These are phyloP conservation scores for Polyodon spathula DNA, from an alignment of 2,113 vertebrate genomes.

Conservation along the genomic window DNA sequence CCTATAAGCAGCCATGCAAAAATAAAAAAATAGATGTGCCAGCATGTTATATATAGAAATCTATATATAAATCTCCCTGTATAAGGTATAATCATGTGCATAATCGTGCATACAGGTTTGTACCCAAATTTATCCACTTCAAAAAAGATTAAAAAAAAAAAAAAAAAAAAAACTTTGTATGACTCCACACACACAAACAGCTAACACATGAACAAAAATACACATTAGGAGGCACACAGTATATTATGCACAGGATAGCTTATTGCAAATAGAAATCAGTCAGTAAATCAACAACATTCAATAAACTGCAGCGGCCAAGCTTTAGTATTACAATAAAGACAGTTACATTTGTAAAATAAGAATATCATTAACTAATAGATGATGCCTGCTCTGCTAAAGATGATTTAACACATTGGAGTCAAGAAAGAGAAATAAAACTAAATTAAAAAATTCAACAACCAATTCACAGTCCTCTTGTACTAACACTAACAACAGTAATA, in stretches of 20 bases:
- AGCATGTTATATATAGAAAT: no score
- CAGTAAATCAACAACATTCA: neutral
- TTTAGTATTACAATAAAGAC: neutral
- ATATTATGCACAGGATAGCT: neutral
- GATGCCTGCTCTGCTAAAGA: neutral
- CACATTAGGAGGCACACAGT: neutral
- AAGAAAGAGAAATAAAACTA: neutral
- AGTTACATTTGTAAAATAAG: neutral
- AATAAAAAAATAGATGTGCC: neutral
- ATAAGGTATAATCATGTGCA: neutral
- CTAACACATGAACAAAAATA: neutral
- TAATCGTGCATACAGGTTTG: neutral
- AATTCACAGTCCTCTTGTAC: neutral
- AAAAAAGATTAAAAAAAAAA: no score
- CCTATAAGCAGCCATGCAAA: conserved; percentile 11
- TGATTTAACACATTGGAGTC: neutral
- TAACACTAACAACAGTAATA: no score
- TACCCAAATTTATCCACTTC: no score
- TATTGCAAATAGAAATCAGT: neutral
- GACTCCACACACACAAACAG: no score
- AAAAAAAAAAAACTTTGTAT: no score
- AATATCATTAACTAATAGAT: neutral
- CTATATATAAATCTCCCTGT: neutral
- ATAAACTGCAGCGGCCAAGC: neutral
- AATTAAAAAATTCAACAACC: neutral